Evolutionary conservation across 1,140 invertebrate species (phyloP), one percentile per base, ranked within the genome.

Genomic region (Whitmania pigra): DNA sequence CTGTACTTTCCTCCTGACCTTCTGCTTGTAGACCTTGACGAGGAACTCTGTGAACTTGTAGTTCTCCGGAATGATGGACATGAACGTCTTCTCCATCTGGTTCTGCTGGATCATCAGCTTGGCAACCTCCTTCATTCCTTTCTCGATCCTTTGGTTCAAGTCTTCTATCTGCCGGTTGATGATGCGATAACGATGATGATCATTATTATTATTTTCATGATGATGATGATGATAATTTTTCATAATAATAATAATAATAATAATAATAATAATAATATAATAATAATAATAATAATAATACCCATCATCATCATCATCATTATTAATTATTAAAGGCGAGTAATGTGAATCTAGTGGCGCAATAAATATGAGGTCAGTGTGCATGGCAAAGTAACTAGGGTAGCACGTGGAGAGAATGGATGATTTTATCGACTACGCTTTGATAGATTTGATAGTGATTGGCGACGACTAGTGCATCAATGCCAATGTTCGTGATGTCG

Each of bases 31-130:
- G 18, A 63, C 57, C 18, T 63, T 63, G 57, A 63, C 29, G 15
- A 63, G 57, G 57, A 63, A 63, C 7, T 63, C 57, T 13, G 22
- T 63, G 57, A 63, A 63, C 57, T 63, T 63, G 57, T 63, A 63
- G 29, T 22, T 31, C 29, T 63, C 57, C 7, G 57, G 57, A 0
- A 63, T 63, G 57, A 63, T 63, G 57, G 57, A 63, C 0, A 63
- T 6, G 15, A 63, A 63, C 0, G 22, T 22, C 29, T 63, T 63
- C 15, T 63, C 57, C 29, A 25, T 22, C 6, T 22, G 29, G 15
- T 22, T 31, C 57, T 25, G 29, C 57, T 63, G 57, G 11, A 13
- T 11, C 3, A 20, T 31, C 57, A 63, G 22, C 57, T 31, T 63
- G 22, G 11, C 20, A 0, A 63, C 57, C 29, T 63, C 57, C 57